phyloP scores from a whole-genome alignment of 2,113 vertebrate genomes.

The Actenoides lindsayi region DNA sequence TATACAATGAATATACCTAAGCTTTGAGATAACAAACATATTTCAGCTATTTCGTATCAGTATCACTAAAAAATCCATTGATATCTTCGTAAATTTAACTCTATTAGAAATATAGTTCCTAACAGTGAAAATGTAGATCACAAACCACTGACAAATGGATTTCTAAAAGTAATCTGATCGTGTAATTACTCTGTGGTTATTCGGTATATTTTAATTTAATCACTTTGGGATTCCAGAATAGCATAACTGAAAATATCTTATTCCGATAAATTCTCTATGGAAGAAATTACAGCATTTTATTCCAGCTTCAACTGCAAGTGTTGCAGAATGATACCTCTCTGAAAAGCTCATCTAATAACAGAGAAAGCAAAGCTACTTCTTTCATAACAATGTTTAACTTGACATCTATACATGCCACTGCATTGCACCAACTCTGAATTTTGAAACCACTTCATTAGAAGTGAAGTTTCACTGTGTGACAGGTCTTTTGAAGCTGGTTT shows the following conservation, averaged over 20 bases:
- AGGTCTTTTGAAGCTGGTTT: neutral
- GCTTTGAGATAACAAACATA: neutral
- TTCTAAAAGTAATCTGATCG: neutral
- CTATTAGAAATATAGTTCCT: neutral
- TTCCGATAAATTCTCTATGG: neutral
- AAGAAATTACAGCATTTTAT: constrained; percentile 15
- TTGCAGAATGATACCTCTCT: neutral
- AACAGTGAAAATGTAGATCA: neutral
- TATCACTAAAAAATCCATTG: neutral
- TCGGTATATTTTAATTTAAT: neutral
- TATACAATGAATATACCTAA: neutral
- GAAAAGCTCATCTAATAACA: neutral
- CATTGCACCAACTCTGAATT: neutral
- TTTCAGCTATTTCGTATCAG: neutral
- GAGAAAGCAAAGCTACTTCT: neutral
- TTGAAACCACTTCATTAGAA: neutral
- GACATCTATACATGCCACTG: neutral
- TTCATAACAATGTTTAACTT: neutral
- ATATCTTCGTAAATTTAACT: neutral
- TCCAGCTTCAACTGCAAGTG: neutral
- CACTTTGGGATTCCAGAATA: neutral
- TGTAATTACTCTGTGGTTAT: neutral
- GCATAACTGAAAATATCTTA: neutral
- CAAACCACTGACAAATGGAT: neutral
- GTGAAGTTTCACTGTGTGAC: neutral